Conservation (phyloP, 2,797 vertebrate genomes). For the Galago senegalensis region DNA sequence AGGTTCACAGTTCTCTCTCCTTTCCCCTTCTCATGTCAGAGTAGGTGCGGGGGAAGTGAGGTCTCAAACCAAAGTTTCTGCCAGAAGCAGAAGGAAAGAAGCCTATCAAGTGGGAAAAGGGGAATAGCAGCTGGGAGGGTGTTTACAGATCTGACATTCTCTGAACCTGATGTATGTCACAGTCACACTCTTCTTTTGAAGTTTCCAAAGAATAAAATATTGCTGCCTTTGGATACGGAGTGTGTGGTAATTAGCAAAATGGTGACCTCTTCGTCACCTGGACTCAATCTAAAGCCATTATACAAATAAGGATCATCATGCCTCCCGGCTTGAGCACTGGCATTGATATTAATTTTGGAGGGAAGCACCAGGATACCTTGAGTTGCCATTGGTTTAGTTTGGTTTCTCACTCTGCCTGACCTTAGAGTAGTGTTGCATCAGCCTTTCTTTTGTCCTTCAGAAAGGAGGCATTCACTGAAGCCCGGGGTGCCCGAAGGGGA, state of each 20-base stretch:
- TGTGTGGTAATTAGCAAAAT: neutral
- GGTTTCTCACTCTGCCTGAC: neutral
- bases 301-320: neutral
- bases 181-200: neutral
- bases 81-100: conserved; percentile 12
- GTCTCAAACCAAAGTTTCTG: neutral
- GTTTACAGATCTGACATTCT: conserved; percentile 15
- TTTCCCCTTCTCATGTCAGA: neutral
- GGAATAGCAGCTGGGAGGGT: neutral
- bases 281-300: neutral
- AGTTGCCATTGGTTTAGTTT: neutral
- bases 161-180: neutral
- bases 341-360: neutral
- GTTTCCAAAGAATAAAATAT: conserved; percentile 1
- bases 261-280: neutral
- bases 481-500: conserved; percentile 93
- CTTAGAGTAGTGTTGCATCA: conserved; percentile 40
- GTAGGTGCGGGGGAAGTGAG: neutral
- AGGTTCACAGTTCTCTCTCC: neutral
- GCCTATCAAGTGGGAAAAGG: neutral
- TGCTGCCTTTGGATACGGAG: neutral
- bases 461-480: conserved; percentile 95
- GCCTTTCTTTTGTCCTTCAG: conserved; percentile 87
- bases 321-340: neutral
- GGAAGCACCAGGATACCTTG: neutral